phyloP scores from a whole-genome alignment of 2,113 vertebrate species.

The Notothenia coriiceps region DNA sequence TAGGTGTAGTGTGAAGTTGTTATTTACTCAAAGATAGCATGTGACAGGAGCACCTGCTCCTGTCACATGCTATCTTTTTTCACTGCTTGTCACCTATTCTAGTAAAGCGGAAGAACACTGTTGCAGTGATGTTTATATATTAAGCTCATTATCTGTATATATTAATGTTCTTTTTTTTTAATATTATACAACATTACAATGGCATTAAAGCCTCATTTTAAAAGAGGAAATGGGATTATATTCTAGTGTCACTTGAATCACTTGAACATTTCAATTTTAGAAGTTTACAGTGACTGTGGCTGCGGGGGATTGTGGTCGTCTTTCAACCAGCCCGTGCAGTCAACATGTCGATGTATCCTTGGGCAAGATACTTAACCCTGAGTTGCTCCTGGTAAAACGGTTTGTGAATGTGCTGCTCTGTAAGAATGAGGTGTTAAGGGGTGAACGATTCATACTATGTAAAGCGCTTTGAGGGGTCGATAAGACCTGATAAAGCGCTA shows the following conservation, averaged over 20 bases:
- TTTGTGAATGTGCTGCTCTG: no score
- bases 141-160: neutral
- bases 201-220: neutral
- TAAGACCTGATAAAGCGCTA: no score
- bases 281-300: neutral
- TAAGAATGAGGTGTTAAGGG: no score
- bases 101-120: neutral
- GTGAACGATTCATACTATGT: no score
- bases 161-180: neutral
- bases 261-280: neutral
- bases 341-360: no score
- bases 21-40: conserved; percentile 51
- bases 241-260: neutral
- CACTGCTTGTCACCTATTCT: neutral
- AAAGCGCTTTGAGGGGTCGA: no score
- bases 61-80: conserved; percentile 17
- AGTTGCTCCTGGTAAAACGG: no score
- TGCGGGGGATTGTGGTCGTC: no score
- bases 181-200: neutral
- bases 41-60: conserved; percentile 37
- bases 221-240: neutral
- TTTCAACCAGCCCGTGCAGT: no score
- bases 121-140: neutral
- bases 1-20: conserved; percentile 49
- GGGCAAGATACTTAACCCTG: no score